Base-by-base conservation (phyloP, 2,888 invertebrate species). In the Elegia similella region DNA sequence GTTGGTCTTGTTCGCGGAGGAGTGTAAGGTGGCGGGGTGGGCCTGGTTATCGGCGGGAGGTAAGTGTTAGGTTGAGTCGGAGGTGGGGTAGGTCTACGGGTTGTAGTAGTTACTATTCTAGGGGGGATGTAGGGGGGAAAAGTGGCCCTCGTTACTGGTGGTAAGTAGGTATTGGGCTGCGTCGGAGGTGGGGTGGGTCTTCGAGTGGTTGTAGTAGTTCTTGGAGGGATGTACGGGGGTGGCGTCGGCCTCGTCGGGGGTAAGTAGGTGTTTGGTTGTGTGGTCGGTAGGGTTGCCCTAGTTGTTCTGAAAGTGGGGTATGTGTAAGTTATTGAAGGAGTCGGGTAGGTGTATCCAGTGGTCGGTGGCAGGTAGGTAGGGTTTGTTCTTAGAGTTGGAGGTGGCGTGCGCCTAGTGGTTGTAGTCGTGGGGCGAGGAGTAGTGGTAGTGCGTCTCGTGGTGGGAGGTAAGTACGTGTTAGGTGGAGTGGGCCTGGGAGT, bases 31-130 rank as follows among this genome's bases (percentile, higher is more conserved):
- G 29, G 53, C 7, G 62, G 56, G 0, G 70, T 65, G 6, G 66
- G 16, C 12, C 30, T 50, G 6, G 16, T 50, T 32, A 5, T 23
- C 2, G 58, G 42, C 59, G 62, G 64, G 0, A 66, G 65, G n/a
- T 69, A 62, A 1, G 72, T 67, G 1, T 70, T 67, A 2, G 72
- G 66, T 0, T 69, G 71, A 23, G 55, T 47, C 10, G 52, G 43
- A 6, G 62, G 58, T 7, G 62, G 55, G n/a, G 52, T 52, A 8
- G 59, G 47, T 16, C 55, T 54, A 10, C 47, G 59, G 23, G 53
- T 32, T 46, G 34, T 62, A 1, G 68, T 17, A 60, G 30, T 29
- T 64, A 23, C 23, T 23, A 23, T 23, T 23, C 61, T 52, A 5
- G 52, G 52, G 7, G 52, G 38, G 8, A 13, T 34, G 30, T 57